Base-by-base conservation (phyloP, 2,113 vertebrate genomes). In the Lutjanus erythropterus region DNA sequence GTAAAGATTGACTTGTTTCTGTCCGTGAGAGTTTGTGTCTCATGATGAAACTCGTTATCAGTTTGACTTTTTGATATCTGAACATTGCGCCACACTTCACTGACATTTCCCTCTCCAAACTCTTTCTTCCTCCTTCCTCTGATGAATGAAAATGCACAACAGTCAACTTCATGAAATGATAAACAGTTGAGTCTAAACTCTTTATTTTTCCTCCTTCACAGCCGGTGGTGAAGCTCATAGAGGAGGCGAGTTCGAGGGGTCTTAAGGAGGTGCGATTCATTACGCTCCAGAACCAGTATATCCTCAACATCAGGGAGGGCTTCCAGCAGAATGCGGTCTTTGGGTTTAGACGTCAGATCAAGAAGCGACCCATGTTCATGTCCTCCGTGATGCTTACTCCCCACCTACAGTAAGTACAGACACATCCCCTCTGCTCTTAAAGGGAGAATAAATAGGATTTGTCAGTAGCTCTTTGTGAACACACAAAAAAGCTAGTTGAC, bases 241-340 rank as follows among this genome's bases (percentile, higher is more conserved):
- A 99, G 90, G 97, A 98, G 92, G 97, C 97, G 9, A 96, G 94
- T 50, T 96, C 93, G 29, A 94, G 97, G 25, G 97, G 98, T 29
- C 94, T 99, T 80, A 97, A 97, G 82, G 98, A 99, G 90, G 97
- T 99, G 29, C 97, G 98, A 1, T 99, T 99, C 81, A 96, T 99
- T 64, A 99, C 97, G 62, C 97, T 97, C 94, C 97, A 98, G 89
- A 99, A 98, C 88, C 97, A 98, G 88, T 99, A 99, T 61, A 97
- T 98, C 88, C 94, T 99, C 71, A 98, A 99, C 91, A 96, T 98
- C 92, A 94, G 92, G 46, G 97, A 97, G 70, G 97, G 97, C 64
- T 98, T 97, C 94, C 97, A 98, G 93, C 97, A 98, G 88, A 98
- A 97, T 3, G 95, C 97, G 0, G 89, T 96, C 59, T 96, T 96